Conservation (phyloP, 2,113 vertebrate genomes). For the Neotragus pygmaeus region DNA sequence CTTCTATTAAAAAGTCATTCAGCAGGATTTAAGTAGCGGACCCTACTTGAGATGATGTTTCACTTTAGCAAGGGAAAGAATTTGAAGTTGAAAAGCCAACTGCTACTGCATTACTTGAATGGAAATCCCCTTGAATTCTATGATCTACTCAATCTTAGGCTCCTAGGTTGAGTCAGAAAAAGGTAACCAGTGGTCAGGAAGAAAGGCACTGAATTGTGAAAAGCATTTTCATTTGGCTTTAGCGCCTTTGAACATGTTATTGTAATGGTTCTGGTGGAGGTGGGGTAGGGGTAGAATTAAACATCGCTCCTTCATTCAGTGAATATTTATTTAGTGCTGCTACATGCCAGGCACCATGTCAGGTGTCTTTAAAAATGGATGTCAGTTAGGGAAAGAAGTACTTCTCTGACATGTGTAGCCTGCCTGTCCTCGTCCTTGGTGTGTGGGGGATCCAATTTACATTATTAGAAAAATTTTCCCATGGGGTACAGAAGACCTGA, state of each 20-base stretch:
- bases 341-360: not conserved
- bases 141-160: not conserved
- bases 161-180: slow-evolving; percentile 30
- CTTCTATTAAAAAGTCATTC: slow-evolving; percentile 60
- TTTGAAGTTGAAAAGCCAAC: slow-evolving; percentile 48
- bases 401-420: not conserved
- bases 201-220: not conserved
- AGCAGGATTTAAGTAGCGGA: not conserved
- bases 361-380: not conserved
- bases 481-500: not conserved
- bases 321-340: slow-evolving; percentile 38
- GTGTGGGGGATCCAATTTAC: not conserved
- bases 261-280: not conserved
- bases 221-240: not conserved
- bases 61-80: slow-evolving; percentile 63
- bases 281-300: not conserved
- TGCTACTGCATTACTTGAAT: slow-evolving; percentile 43
- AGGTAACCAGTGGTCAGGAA: not conserved
- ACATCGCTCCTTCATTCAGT: not conserved
- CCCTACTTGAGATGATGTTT: slow-evolving; percentile 47
- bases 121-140: slow-evolving; percentile 44
- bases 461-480: not conserved
- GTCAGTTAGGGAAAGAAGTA: not conserved
- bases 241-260: not conserved
- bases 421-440: not conserved